phyloP scores from a whole-genome alignment of 1,140 invertebrate species.

The Calycopis cecrops region DNA sequence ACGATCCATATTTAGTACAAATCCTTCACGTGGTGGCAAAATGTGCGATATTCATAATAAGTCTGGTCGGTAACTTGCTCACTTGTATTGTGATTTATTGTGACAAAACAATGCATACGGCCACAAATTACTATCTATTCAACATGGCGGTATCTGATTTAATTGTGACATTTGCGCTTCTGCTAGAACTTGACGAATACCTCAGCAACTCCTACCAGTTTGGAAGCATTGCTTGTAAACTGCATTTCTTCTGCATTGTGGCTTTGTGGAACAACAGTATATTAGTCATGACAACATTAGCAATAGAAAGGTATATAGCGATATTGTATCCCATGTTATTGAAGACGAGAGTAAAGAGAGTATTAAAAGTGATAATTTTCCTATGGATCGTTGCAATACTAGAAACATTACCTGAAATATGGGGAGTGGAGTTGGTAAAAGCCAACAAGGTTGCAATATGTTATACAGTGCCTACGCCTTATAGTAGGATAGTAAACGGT shows the following conservation, averaged over 20 bases:
- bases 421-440: constrained; percentile 37
- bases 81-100: constrained; percentile 89
- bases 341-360: constrained; percentile 39
- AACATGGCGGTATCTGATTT: constrained; percentile 91
- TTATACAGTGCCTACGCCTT: constrained; percentile 39
- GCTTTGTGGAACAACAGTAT: constrained; percentile 53
- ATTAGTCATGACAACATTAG: constrained; percentile 50
- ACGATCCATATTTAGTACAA: constrained; percentile 26
- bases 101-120: constrained; percentile 88
- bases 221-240: constrained; percentile 38
- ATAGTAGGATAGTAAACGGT: constrained; percentile 42
- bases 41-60: constrained; percentile 82
- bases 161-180: constrained; percentile 40
- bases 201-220: constrained; percentile 29
- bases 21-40: constrained; percentile 27
- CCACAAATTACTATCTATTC: constrained; percentile 90
- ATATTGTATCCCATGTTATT: constrained; percentile 49
- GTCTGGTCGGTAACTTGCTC: constrained; percentile 86
- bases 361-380: constrained; percentile 43
- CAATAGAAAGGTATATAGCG: constrained; percentile 56
- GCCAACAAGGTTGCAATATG: constrained; percentile 35
- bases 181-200: constrained; percentile 36
- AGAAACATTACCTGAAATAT: constrained; percentile 47
- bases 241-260: constrained; percentile 45
- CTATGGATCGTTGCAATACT: constrained; percentile 48